Percentiles rank a stretch among this genome's conserved stretches.
Evolutionary conservation across 2,888 invertebrate genomes (phyloP).

Genomic region (Nomada lathburiana): DNA sequence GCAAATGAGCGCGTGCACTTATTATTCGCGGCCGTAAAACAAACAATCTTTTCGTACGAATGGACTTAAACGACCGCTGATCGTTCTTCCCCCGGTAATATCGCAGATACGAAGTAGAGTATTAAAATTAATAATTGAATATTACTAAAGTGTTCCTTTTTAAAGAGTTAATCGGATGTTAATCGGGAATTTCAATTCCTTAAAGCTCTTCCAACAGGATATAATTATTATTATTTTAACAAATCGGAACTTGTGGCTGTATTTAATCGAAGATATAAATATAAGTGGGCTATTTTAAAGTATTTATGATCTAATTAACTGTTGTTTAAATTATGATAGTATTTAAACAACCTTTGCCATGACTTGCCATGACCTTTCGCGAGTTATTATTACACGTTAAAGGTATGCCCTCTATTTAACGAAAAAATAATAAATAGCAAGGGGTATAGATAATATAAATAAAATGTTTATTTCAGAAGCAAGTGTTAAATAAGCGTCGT

Average conservation of each 20-base stretch:
- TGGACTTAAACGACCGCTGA: background rate
- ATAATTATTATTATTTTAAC: too few relatives aligned
- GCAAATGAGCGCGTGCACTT: constrained; percentile 40
- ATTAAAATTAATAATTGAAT: constrained; percentile 24
- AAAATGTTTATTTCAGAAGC: background rate
- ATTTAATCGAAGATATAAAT: too few relatives aligned
- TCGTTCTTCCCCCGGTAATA: background rate
- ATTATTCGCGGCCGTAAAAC: constrained; percentile 32
- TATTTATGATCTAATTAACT: background rate
- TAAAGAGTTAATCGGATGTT: background rate
- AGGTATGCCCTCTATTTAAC: background rate
- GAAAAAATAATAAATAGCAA: background rate
- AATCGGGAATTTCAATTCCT: background rate
- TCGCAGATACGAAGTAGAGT: constrained; percentile 2
- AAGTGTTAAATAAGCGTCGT: background rate
- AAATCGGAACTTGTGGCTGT: too few relatives aligned
- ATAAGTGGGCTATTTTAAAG: background rate
- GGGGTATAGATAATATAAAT: background rate
- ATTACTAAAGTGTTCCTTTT: background rate
- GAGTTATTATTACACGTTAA: background rate
- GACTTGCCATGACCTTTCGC: background rate
- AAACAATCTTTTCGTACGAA: constrained; percentile 22
- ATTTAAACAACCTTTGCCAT: background rate
- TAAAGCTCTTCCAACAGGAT: too few relatives aligned
- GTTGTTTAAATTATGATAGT: background rate